Percentiles rank a stretch among this genome's conserved stretches.
Conservation (phyloP, 2,113 vertebrate species). For the Noturus placidus region DNA sequence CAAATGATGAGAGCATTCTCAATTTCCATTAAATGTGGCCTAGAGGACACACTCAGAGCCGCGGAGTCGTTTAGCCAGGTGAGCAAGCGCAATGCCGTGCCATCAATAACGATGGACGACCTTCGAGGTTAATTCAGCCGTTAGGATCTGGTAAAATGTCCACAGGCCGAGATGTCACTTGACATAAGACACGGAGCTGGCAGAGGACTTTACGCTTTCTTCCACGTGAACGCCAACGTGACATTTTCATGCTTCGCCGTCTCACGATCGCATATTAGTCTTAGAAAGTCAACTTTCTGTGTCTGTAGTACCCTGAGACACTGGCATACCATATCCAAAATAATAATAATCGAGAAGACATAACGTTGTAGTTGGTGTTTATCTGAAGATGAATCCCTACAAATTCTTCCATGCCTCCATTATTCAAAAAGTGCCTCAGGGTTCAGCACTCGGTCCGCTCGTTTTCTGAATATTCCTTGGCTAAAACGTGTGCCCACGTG, state of each 20-base stretch:
- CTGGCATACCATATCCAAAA: neutral
- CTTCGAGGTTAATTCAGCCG: neutral
- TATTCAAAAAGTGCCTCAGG: conserved; percentile 5
- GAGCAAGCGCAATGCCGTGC: neutral
- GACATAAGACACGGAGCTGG: neutral
- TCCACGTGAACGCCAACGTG: conserved; percentile 15
- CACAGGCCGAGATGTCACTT: neutral
- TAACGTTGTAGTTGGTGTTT: neutral
- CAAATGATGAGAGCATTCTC: neutral
- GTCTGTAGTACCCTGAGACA: neutral
- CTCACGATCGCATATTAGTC: neutral
- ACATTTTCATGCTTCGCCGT: conserved; percentile 32
- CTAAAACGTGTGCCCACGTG: neutral
- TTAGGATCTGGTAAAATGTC: neutral
- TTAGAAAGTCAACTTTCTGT: neutral
- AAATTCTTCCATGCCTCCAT: neutral
- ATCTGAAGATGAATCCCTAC: neutral
- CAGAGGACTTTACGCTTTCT: neutral
- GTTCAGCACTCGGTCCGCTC: neutral
- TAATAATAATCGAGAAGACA: neutral
- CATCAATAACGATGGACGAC: neutral
- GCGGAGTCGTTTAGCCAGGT: conserved; percentile 4
- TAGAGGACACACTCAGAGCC: neutral
- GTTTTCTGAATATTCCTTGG: neutral
- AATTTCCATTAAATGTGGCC: conserved; percentile 8